These are phyloP conservation scores for Phoebastria nigripes DNA, from an alignment of 2,797 vertebrate genomes.

Conservation along the genomic window DNA sequence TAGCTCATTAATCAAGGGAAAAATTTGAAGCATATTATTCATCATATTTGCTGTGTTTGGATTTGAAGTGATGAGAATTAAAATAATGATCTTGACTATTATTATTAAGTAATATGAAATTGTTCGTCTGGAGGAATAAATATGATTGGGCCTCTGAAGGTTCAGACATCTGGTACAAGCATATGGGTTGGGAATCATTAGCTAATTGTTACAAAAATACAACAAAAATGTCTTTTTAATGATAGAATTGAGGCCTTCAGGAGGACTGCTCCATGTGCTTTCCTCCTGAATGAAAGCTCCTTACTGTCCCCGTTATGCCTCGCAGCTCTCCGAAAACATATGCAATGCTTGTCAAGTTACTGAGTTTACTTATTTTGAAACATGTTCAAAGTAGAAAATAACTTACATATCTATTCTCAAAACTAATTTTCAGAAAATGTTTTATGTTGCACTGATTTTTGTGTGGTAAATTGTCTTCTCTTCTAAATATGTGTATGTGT, in stretches of 20 bases:
- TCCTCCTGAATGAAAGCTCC: neutral
- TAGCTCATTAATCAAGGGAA: neutral
- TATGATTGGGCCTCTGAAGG: neutral
- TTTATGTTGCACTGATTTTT: neutral
- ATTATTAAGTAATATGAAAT: constrained; percentile 31
- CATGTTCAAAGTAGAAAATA: neutral
- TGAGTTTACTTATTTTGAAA: neutral
- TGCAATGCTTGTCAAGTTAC: neutral
- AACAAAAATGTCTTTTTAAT: neutral
- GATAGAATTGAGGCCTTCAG: neutral
- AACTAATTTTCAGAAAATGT: neutral
- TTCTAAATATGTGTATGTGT: neutral
- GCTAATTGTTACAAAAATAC: constrained; percentile 36
- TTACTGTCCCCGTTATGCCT: neutral
- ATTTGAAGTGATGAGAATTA: constrained; percentile 19
- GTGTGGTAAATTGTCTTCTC: neutral
- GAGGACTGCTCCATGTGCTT: neutral
- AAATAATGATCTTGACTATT: constrained; percentile 12
- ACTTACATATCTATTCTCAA: neutral
- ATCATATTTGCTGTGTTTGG: constrained; percentile 24
- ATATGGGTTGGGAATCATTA: constrained; percentile 58
- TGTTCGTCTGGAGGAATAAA: constrained; percentile 13
- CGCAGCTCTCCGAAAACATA: neutral
- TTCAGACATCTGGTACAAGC: constrained; percentile 59
- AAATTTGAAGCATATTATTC: neutral